phyloP scores from a whole-genome alignment of 1,140 invertebrate genomes.

The Agraylea sexmaculata region DNA sequence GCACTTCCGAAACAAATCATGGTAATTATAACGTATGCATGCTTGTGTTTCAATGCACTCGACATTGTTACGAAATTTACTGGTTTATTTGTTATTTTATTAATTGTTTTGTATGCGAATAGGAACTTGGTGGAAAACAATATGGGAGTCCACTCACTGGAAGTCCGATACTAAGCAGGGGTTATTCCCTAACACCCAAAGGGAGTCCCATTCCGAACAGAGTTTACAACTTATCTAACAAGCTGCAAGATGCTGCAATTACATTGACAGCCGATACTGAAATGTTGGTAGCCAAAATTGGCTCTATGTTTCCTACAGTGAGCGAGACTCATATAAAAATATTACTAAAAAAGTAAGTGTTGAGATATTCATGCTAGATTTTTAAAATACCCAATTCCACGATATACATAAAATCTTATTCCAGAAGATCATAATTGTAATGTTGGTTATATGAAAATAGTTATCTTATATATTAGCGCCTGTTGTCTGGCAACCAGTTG shows the following conservation, averaged over 20 bases:
- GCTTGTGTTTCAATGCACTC: no score
- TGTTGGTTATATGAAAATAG: no score
- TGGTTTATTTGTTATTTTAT: background rate
- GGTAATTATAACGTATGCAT: constrained; percentile 38
- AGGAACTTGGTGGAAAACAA: constrained; percentile 28
- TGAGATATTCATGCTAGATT: constrained; percentile 21
- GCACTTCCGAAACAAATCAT: constrained; percentile 33
- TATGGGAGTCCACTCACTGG: constrained; percentile 31
- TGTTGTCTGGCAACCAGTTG: no score
- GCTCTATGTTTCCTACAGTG: constrained; percentile 84
- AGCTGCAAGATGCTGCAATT: constrained; percentile 55
- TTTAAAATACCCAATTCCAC: constrained; percentile 25
- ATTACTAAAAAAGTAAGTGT: constrained; percentile 73
- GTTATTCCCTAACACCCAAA: constrained; percentile 39
- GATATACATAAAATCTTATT: constrained; percentile 14
- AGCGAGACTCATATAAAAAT: constrained; percentile 77
- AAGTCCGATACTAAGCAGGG: constrained; percentile 37
- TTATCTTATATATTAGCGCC: no score
- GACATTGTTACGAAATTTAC: constrained; percentile 1
- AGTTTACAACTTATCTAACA: constrained; percentile 39
- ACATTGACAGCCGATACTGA: constrained; percentile 52
- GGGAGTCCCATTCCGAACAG: constrained; percentile 34
- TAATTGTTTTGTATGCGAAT: constrained; percentile 10
- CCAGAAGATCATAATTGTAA: no score
- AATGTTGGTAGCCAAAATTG: constrained; percentile 65